A percentile compares a stretch with the other conserved stretches of the same genome.
Evolutionary conservation across 1,140 invertebrate species (phyloP).

Genomic region (Platorchestia sp.): DNA sequence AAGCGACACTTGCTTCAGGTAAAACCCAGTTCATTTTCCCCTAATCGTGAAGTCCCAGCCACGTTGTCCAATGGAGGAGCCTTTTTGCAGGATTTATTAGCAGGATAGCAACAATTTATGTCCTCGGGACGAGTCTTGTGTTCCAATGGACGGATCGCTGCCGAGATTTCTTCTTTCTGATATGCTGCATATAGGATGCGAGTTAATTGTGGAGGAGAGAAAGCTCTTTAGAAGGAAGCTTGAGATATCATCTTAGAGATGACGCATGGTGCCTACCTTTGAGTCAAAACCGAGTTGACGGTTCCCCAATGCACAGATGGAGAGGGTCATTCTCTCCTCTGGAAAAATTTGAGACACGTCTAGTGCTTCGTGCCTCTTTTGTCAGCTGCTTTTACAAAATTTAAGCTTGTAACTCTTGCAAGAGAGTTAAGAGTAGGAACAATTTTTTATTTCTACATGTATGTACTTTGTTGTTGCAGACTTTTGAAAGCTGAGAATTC

Average conservation of each 20-base stretch:
- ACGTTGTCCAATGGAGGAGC: constrained; percentile 10
- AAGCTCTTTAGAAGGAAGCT: constrained; percentile 33
- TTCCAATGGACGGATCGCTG: constrained; percentile 48
- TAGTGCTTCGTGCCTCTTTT: neutral
- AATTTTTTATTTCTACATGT: neutral
- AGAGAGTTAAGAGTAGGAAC: neutral
- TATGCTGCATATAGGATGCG: constrained; percentile 44
- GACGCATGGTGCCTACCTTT: neutral
- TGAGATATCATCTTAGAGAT: neutral
- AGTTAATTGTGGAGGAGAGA: constrained; percentile 32
- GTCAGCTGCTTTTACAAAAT: neutral
- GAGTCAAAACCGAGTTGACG: neutral
- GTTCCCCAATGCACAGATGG: neutral
- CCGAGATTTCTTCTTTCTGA: constrained; percentile 29
- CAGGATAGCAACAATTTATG: constrained; percentile 49
- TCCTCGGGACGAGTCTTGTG: constrained; percentile 23
- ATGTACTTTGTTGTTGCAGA: neutral
- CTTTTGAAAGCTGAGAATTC: neutral
- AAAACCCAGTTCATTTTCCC: constrained; percentile 49
- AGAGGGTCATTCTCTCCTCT: neutral
- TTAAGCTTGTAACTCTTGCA: neutral
- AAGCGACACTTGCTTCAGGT: constrained; percentile 15
- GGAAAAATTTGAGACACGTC: neutral
- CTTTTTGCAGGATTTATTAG: constrained; percentile 36
- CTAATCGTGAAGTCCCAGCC: constrained; percentile 9